Percentiles rank a stretch among this genome's conserved stretches.
phyloP scores from a whole-genome alignment of 2,113 vertebrate species.

The Anoplopoma fimbria region DNA sequence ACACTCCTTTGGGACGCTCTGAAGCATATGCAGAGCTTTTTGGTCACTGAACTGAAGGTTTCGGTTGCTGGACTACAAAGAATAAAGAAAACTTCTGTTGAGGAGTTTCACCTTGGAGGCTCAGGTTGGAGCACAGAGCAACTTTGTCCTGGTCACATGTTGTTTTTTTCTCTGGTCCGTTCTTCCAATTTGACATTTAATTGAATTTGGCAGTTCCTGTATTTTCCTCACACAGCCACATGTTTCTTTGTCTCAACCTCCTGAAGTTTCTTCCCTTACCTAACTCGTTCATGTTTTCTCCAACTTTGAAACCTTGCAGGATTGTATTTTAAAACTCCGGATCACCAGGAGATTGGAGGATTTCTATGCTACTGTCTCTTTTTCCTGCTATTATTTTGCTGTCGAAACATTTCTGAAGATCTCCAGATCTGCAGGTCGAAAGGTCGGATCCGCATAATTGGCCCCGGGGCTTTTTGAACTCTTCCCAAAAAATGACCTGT shows the following conservation, averaged over 20 bases:
- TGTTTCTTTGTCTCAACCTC: not conserved
- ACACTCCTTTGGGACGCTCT: not conserved
- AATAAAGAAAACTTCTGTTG: slow-evolving; percentile 15
- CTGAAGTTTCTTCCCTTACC: not conserved
- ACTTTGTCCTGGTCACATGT: too few species aligned
- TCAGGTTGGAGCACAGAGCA: not conserved
- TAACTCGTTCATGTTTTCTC: slow-evolving; percentile 5
- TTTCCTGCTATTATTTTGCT: slow-evolving; percentile 13
- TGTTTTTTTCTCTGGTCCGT: too few species aligned
- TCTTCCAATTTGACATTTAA: not conserved
- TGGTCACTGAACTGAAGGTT: not conserved
- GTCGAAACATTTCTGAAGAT: not conserved
- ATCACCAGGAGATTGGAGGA: not conserved
- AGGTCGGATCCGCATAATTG: slow-evolving; percentile 50
- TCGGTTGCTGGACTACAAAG: not conserved
- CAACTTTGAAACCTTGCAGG: not conserved
- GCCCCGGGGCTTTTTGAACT: slow-evolving; percentile 6
- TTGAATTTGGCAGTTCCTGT: not conserved
- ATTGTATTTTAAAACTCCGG: not conserved
- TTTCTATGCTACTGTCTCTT: not conserved
- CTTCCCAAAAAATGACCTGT: slow-evolving; percentile 12
- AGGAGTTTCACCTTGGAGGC: slow-evolving; percentile 3
- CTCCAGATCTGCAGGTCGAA: not conserved
- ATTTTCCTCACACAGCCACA: not conserved
- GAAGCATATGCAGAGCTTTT: not conserved